These are phyloP conservation scores for Osmerus eperlanus DNA, from an alignment of 2,113 vertebrate species.

Conservation along the genomic window DNA sequence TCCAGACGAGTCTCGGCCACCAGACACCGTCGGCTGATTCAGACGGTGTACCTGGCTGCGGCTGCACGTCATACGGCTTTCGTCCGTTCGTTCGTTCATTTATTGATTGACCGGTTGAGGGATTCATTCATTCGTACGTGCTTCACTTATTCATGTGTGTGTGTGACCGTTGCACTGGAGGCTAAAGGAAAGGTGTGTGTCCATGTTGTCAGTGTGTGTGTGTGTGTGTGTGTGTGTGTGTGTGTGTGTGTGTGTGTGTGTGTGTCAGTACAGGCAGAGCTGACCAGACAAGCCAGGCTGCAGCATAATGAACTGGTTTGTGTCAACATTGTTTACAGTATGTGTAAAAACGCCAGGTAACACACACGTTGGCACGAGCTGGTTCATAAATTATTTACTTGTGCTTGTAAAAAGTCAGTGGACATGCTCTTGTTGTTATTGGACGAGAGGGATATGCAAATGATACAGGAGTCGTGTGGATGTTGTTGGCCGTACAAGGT, in stretches of 20 bases:
- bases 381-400: not conserved
- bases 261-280: not conserved
- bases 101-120: too few species aligned
- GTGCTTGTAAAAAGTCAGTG: not conserved
- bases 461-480: not conserved
- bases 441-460: conserved; percentile 10
- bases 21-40: not conserved
- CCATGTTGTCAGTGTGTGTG: too few species aligned
- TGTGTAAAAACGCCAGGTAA: not conserved
- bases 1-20: not conserved
- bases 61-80: not conserved
- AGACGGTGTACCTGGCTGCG: not conserved
- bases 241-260: too few species aligned
- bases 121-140: too few species aligned
- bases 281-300: not conserved
- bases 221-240: too few species aligned
- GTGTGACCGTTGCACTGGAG: too few species aligned
- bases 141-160: too few species aligned
- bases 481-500: not conserved
- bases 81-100: not conserved
- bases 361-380: not conserved
- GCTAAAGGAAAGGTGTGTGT: too few species aligned
- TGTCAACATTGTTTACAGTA: not conserved
- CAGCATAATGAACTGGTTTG: conserved; percentile 3
- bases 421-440: not conserved